phyloP scores from a whole-genome alignment of 2,113 vertebrate species.

The Phylloscopus trochilus region DNA sequence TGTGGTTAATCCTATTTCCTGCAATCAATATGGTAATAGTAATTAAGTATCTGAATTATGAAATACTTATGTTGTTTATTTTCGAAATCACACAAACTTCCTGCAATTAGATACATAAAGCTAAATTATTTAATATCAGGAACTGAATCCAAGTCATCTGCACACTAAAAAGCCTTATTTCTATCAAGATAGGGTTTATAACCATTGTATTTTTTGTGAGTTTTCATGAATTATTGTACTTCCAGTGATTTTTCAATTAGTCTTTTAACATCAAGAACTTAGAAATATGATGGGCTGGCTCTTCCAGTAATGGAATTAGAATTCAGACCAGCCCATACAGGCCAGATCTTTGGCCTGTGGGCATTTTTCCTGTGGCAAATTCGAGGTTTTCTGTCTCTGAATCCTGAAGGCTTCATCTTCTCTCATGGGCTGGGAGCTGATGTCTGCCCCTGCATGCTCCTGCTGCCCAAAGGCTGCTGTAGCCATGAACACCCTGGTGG shows the following conservation, averaged over 20 bases:
- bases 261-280: not conserved
- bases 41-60: slow-evolving; percentile 61
- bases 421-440: not conserved
- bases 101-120: slow-evolving; percentile 55
- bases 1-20: slow-evolving; percentile 53
- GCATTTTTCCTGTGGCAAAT: not conserved
- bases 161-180: not conserved
- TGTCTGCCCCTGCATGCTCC: not conserved
- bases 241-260: not conserved
- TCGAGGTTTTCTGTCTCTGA: not conserved
- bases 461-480: not conserved
- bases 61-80: slow-evolving; percentile 54
- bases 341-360: not conserved
- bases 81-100: slow-evolving; percentile 42
- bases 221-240: not conserved
- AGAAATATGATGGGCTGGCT: not conserved
- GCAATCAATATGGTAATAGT: slow-evolving; percentile 58
- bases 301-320: not conserved
- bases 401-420: not conserved
- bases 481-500: not conserved
- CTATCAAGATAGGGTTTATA: not conserved
- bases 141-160: not conserved
- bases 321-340: not conserved
- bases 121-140: slow-evolving; percentile 42
- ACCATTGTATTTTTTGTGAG: not conserved